Percentiles rank a stretch among this genome's conserved stretches.
phyloP scores from a whole-genome alignment of 2,797 vertebrate species.

The Ataeniobius toweri region DNA sequence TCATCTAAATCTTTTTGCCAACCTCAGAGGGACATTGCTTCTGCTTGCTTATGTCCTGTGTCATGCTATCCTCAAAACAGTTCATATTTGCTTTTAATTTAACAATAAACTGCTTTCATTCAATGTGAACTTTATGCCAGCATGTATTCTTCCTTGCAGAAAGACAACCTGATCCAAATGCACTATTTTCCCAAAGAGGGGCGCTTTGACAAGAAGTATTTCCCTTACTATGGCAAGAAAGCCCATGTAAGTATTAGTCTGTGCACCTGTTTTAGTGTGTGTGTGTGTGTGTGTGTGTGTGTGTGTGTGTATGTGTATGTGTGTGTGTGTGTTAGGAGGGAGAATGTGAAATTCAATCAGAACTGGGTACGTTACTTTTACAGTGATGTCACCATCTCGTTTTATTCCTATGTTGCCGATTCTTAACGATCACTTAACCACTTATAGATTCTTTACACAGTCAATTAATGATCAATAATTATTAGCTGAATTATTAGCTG shows the following conservation, averaged over 20 bases:
- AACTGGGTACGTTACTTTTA: not conserved
- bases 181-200: constrained; percentile 85
- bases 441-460: not conserved
- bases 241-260: constrained; percentile 87
- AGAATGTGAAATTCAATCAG: not conserved
- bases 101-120: not conserved
- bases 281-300: not conserved
- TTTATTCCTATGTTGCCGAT: not conserved
- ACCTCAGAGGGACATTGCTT: constrained; percentile 32
- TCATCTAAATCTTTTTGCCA: constrained; percentile 32
- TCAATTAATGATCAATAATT: not conserved
- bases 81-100: constrained; percentile 16
- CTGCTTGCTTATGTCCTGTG: constrained; percentile 34
- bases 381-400: not conserved
- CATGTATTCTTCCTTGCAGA: constrained; percentile 69
- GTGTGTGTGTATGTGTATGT: not conserved
- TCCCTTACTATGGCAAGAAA: constrained; percentile 95
- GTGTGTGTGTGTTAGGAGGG: not conserved
- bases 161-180: constrained; percentile 70
- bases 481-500: not conserved
- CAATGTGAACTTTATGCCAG: not conserved
- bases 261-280: not conserved
- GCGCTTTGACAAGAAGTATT: constrained; percentile 91
- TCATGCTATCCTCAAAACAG: constrained; percentile 32
- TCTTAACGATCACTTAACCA: not conserved